phyloP scores from a whole-genome alignment of 2,113 vertebrate genomes.

The Parus major region DNA sequence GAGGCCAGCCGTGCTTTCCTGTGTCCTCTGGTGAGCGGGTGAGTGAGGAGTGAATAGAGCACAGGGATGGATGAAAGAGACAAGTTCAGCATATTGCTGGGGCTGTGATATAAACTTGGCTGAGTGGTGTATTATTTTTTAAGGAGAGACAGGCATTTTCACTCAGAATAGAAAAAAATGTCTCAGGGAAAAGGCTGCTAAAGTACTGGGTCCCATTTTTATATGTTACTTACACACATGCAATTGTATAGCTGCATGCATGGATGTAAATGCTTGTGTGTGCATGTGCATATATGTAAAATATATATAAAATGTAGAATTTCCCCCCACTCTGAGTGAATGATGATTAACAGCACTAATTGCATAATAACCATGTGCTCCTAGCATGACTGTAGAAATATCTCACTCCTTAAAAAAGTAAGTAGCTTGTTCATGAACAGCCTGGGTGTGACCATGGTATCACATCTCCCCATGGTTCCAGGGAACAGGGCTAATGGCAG shows the following conservation, averaged over 20 bases:
- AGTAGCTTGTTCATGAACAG: not conserved
- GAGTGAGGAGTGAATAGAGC: not conserved
- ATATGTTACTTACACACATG: not conserved
- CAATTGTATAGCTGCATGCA: not conserved
- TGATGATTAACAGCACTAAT: not conserved
- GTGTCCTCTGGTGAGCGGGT: not conserved
- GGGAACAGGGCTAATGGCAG: not conserved
- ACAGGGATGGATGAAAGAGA: not conserved
- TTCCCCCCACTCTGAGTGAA: not conserved
- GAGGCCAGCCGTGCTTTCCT: fast-evolving
- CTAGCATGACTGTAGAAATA: not conserved
- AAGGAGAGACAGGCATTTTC: not conserved
- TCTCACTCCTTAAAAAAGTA: not conserved
- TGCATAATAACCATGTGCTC: not conserved
- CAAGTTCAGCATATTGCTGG: fast-evolving
- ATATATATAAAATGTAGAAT: not conserved
- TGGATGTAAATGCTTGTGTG: not conserved
- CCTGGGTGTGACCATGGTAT: not conserved
- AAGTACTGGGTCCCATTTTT: not conserved
- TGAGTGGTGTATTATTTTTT: not conserved
- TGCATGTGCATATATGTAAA: not conserved
- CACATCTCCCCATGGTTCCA: fast-evolving
- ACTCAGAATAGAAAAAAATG: not conserved
- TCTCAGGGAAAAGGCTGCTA: not conserved
- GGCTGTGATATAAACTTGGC: not conserved